Evolutionary conservation across 2,888 invertebrate genomes (phyloP), one percentile per base, ranked within the genome.

Genomic region (Colostygia pectinataria): DNA sequence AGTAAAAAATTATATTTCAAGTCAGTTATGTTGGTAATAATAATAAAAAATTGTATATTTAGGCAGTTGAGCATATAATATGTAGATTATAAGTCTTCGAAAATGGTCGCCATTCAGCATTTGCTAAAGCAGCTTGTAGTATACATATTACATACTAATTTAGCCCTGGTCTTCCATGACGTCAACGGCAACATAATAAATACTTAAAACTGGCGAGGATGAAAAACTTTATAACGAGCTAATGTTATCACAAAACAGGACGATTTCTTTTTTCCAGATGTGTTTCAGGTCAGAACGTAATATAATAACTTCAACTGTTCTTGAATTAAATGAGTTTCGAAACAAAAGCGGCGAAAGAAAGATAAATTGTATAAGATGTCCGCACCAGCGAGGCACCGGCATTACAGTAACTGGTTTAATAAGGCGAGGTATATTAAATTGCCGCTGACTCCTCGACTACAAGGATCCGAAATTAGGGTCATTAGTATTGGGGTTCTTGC

Each of bases 241-340:
- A n/a, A 8, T 7, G 8, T 18, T 29, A 39, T n/a, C 18, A 39
- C 9, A 13, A 28, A 43, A 27, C 2, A 1, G 10, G 8, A 24
- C 8, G 9, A 31, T 14, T 9, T 3, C 0, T 32, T n/a, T 9
- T 3, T 4, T 25, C 9, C 25, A 10, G 5, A 28, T 31, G 5
- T 10, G 13, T 50, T 37, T 9, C 37, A 20, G 25, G 6, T 34
- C 9, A 23, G 55, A 62, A 50, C 59, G 59, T 65, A 40, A 51
- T 41, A 25, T 25, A 51, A 51, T 45, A 51, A 36, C 40, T 34
- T n/a, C 14, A 42, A 31, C 36, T 42, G 44, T 32, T 39, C 46
- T 49, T 34, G 50, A 53, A 53, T 48, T 47, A 47, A 55, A 50
- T 50, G 50, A 55, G 55, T 52, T 55, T 41, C 23, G 40, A 47